Conservation (phyloP, 2,888 invertebrate species). For the Drosophila atroscutellata region DNA sequence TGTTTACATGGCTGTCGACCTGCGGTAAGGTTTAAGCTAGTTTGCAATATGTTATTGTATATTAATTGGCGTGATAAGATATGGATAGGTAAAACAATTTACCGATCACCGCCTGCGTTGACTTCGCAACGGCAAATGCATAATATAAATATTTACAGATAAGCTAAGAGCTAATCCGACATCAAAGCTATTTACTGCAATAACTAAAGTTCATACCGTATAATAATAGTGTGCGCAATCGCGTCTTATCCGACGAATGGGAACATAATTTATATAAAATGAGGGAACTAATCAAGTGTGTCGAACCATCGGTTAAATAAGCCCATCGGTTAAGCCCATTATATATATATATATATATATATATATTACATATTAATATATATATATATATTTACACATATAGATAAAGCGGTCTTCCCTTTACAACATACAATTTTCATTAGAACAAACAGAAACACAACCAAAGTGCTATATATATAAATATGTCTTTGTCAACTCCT, state of each 20-base stretch:
- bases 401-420: too few relatives aligned
- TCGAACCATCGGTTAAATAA: too few relatives aligned
- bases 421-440: not conserved
- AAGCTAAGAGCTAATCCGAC: conserved; percentile 10
- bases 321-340: too few relatives aligned
- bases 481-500: conserved; percentile 1
- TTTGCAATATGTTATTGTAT: conserved; percentile 5
- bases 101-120: conserved; percentile 24
- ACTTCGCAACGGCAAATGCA: conserved; percentile 4
- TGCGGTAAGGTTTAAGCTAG: not conserved
- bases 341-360: too few relatives aligned
- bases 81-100: conserved; percentile 9
- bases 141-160: conserved; percentile 8
- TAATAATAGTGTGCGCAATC: not conserved
- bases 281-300: too few relatives aligned
- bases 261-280: not conserved
- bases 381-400: not conserved
- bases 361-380: too few relatives aligned
- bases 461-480: not conserved
- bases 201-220: conserved; percentile 12
- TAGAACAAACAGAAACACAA: not conserved
- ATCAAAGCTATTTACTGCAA: conserved; percentile 3
- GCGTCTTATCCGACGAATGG: not conserved
- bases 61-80: conserved; percentile 49
- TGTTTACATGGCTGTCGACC: conserved; percentile 7